Base-by-base conservation (phyloP, 2,113 vertebrate species). In the Casuarius casuarius region DNA sequence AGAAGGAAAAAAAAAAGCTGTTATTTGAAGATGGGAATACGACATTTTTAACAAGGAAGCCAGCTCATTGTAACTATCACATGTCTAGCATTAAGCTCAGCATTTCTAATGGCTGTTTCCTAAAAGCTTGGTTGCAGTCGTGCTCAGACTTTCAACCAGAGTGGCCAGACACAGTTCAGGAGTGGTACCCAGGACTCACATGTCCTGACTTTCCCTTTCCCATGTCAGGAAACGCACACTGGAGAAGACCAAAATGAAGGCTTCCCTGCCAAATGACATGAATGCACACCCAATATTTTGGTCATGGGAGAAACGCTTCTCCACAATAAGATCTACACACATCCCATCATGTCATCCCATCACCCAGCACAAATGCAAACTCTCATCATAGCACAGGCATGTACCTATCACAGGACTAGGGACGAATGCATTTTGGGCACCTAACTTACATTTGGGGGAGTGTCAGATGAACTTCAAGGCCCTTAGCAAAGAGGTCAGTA, bases 391-490 rank as follows among this genome's bases (percentile, higher is more conserved):
- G 12, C 66, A 12, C 31, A 72, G 71, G 31, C 18, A 8, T 0
- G 0, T 40, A 46, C 62, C 40, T 59, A 2, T n/a, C 67, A 52
- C 8, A 44, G 46, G 38, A 77, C 13, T 26, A 70, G 19, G 44
- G 23, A 5, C 13, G 6, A 0, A 0, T 17, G 10, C 0, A 1
- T 75, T 84, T 73, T n/a, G 33, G 33, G 31, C 76, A 58, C 0
- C 1, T 48, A 90, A 12, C 6, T 28, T 0, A 0, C 0, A 0
- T 75, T 85, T 54, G 8, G 7, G 6, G 3, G 0, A 77, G n/a
- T 70, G 35, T 40, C 74, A 40, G 33, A 88, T 49, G 22, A 73
- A 31, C 38, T 85, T 85, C 76, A 35, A 67, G 49, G 25, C 31
- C 46, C 33, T 78, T 73, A 89, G 4, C 56, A 72, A 78, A 78